Conservation (phyloP, 2,888 invertebrate genomes). For the Leptinotarsa rubiginosa region DNA sequence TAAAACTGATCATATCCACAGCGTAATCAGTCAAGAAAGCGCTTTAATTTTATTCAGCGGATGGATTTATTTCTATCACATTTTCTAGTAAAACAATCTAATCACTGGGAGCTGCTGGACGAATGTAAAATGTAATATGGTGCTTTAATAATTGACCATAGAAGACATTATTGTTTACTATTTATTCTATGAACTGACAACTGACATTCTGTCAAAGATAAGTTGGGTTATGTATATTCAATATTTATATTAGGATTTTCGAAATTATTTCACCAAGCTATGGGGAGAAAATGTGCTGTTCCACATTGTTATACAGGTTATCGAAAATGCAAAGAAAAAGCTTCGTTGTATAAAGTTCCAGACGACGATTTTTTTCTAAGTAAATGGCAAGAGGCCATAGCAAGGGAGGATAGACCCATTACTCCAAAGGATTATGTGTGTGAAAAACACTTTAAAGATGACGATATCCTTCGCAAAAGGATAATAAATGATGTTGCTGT, state of each 20-base stretch:
- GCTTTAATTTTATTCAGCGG: too few species aligned
- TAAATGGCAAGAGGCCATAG: conserved; percentile 50
- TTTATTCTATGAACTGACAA: neutral
- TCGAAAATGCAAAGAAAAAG: conserved; percentile 45
- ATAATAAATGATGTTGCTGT: conserved; percentile 44
- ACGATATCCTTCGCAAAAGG: conserved; percentile 44
- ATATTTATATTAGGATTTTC: neutral
- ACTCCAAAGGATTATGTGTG: conserved; percentile 49
- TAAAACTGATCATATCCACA: too few species aligned
- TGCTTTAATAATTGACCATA: too few species aligned
- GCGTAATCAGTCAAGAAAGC: too few species aligned
- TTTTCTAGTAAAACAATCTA: too few species aligned
- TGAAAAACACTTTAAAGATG: conserved; percentile 47
- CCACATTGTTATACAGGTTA: conserved; percentile 50
- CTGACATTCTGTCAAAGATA: neutral
- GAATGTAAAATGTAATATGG: too few species aligned
- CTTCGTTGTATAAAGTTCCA: conserved; percentile 46
- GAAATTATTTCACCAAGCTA: conserved; percentile 7
- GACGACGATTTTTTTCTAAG: conserved; percentile 45
- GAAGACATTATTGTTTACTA: too few species aligned
- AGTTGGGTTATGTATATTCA: conserved; percentile 6
- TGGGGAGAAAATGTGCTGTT: conserved; percentile 49
- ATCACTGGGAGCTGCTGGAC: too few species aligned
- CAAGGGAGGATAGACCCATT: conserved; percentile 46
- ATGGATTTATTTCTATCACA: too few species aligned